These are phyloP conservation scores for Drosophila percnosoma DNA, from an alignment of 2,888 invertebrate genomes.

Conservation along the genomic window DNA sequence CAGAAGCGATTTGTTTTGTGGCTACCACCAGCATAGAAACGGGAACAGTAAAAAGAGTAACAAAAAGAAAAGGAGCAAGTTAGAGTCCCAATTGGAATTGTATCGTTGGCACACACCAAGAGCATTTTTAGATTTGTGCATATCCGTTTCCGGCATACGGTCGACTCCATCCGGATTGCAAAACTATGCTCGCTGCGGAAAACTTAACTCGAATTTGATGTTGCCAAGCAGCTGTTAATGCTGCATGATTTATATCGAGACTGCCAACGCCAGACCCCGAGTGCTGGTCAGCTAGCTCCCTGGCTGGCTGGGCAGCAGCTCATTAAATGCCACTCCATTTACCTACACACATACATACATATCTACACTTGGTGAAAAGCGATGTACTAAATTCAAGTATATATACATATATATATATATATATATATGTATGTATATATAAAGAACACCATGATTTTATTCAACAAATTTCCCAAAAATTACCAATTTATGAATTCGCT, in stretches of 20 bases:
- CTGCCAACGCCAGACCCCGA: conserved; percentile 43
- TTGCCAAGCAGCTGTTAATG: conserved; percentile 83
- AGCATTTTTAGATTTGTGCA: conserved; percentile 59
- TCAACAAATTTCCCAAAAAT: background rate
- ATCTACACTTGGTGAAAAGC: background rate
- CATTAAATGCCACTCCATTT: conserved; percentile 64
- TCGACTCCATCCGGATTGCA: conserved; percentile 44
- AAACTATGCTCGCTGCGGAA: conserved; percentile 60
- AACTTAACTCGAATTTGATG: conserved; percentile 80
- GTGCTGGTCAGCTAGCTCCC: conserved; percentile 28
- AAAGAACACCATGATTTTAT: background rate
- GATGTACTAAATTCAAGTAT: background rate
- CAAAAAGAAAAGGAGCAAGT: conserved; percentile 4
- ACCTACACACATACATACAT: conserved; percentile 1
- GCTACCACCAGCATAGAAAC: conserved; percentile 20
- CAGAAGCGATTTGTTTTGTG: conserved; percentile 74
- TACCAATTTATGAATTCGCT: background rate
- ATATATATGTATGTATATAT: too few species aligned
- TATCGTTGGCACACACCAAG: conserved; percentile 55
- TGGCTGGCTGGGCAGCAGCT: conserved; percentile 38
- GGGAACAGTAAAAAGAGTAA: background rate
- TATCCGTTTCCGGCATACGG: conserved; percentile 55
- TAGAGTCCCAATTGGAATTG: conserved; percentile 44
- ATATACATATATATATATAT: too few species aligned
- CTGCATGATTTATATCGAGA: conserved; percentile 79